Base-by-base conservation (phyloP, 2,888 invertebrate species). In the Drosophila maculinotata region DNA sequence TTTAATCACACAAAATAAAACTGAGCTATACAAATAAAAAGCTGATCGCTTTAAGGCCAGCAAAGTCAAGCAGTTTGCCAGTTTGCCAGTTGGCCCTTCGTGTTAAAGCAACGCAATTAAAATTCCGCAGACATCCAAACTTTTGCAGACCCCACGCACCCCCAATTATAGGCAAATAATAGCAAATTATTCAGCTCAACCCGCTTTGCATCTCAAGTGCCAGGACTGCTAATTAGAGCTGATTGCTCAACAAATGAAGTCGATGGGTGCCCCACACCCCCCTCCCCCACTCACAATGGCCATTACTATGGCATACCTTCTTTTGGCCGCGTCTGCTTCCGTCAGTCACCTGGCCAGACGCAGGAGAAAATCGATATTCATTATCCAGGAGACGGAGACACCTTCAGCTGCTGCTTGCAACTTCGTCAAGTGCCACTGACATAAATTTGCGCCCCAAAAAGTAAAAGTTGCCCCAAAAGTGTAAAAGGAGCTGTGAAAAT, bases 131-230 rank as follows among this genome's bases (percentile, higher is more conserved):
- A 51, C 84, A 77, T 59, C 64, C 41, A 79, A 68, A 57, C 57
- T 66, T 64, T 49, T 10, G 36, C 15, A 17, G 17, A 15, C 41
- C 36, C 20, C 33, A 25, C 33, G n/a, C 38, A n/a, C 15, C 44
- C 44, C 26, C 83, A 85, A 85, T 86, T 82, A 75, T 63, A 67
- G 69, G 68, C 88, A 82, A 87, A 68, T 85, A 82, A 87, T 71
- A 51, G 79, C 83, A 79, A 87, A 79, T 81, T 85, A 82, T 76
- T 79, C 79, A 62, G 28, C 9, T 30, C 49, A 17, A 39, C 48
- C 49, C 59, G 60, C 42, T 77, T 58, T 62, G 78, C 77, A 74
- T 74, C 52, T 59, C 66, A 74, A 58, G 48, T 80, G 54, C 58
- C 63, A 35, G 36, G 31, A n/a, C n/a, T 62, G 67, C 86, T 85